Evolutionary conservation across 2,888 invertebrate genomes (phyloP).

Genomic region (Sturmia bella): DNA sequence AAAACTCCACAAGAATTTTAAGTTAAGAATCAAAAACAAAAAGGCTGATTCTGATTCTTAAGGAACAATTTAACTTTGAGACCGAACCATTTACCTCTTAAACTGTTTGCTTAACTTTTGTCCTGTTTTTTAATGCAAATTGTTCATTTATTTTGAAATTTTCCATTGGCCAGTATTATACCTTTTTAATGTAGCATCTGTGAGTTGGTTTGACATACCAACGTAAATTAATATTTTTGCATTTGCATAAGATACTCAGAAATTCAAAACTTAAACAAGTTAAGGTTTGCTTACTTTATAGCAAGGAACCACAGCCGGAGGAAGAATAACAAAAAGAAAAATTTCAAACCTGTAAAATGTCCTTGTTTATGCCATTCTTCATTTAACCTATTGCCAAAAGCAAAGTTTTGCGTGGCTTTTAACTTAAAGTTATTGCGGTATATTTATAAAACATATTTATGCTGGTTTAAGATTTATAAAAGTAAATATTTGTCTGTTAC

Average conservation of each 20-base stretch:
- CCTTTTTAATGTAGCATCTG: constrained; percentile 1
- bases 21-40: too few relatives aligned
- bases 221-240: constrained; percentile 12
- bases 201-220: constrained; percentile 10
- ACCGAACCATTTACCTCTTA: constrained; percentile 17
- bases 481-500: constrained; percentile 25
- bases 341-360: constrained; percentile 37
- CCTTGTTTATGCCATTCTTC: constrained; percentile 11
- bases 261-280: constrained; percentile 42
- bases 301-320: constrained; percentile 22
- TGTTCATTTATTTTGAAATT: not conserved
- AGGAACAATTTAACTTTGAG: constrained; percentile 28
- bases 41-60: not conserved
- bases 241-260: constrained; percentile 3
- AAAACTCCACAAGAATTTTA: too few relatives aligned
- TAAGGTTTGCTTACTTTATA: constrained; percentile 7
- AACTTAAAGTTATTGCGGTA: constrained; percentile 47
- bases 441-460: constrained; percentile 52
- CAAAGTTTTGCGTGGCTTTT: constrained; percentile 33
- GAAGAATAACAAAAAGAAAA: constrained; percentile 16
- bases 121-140: constrained; percentile 17
- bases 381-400: constrained; percentile 20
- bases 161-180: constrained; percentile 2
- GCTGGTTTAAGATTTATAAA: constrained; percentile 49
- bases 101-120: constrained; percentile 35